Evolutionary conservation across 1,140 invertebrate species (phyloP).

Genomic region (Anoplolepis gracilipes): DNA sequence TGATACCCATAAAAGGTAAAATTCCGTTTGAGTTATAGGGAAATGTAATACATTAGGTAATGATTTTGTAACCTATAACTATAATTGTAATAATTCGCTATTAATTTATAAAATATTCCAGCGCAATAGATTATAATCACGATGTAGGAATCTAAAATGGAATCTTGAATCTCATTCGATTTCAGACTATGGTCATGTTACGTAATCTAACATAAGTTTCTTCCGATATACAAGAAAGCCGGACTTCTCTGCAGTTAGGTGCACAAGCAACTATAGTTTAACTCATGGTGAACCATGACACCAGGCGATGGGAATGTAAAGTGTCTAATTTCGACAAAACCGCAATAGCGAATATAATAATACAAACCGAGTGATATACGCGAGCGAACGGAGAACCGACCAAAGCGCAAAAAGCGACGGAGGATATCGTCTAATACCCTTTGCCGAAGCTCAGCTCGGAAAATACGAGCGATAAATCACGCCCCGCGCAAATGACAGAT

Average conservation of each 20-base stretch:
- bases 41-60: background rate
- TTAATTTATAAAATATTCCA: background rate
- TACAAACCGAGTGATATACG: constrained; percentile 20
- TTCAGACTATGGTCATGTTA: background rate
- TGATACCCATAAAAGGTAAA: too few relatives aligned
- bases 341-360: constrained; percentile 16
- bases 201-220: background rate
- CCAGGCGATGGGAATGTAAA: background rate
- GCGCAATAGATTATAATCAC: background rate
- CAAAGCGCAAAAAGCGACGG: constrained; percentile 37
- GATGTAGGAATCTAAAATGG: background rate
- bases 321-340: constrained; percentile 48
- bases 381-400: constrained; percentile 1
- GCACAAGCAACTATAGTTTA: constrained; percentile 1
- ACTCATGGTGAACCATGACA: background rate
- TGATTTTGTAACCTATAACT: background rate
- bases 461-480: constrained; percentile 58
- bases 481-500: constrained; percentile 45
- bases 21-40: background rate
- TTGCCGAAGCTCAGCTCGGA: constrained; percentile 21
- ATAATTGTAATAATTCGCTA: background rate
- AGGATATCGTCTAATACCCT: constrained; percentile 27
- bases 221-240: background rate
- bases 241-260: background rate
- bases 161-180: background rate